These are phyloP conservation scores for Aphaenogaster ashmeadi DNA, from an alignment of 1,140 invertebrate species.

Conservation along the genomic window DNA sequence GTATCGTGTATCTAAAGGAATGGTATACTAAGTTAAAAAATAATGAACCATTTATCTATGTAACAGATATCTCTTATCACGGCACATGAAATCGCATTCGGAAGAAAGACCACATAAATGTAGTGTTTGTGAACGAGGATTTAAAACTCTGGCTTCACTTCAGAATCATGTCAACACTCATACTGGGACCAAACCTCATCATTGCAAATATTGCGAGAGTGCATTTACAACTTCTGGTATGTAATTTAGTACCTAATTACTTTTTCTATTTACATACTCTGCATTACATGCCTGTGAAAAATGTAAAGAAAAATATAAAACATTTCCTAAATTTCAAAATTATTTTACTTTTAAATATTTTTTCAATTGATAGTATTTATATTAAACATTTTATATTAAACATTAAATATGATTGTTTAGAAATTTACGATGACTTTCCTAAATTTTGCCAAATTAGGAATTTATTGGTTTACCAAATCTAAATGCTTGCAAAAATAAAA, in stretches of 20 bases:
- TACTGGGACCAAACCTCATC: conserved; percentile 97
- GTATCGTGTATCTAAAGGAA: not conserved
- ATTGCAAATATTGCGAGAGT: conserved; percentile 97
- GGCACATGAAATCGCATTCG: conserved; percentile 98
- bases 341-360: not conserved
- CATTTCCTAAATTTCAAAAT: conserved; percentile 3
- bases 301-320: not conserved
- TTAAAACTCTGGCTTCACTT: conserved; percentile 97
- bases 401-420: not conserved
- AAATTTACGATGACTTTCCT: not conserved
- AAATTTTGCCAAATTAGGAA: not conserved
- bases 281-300: not conserved
- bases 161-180: conserved; percentile 99
- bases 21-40: not conserved
- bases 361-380: not conserved
- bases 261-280: conserved; percentile 1
- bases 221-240: conserved; percentile 97
- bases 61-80: conserved; percentile 93
- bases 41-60: not conserved
- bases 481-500: not conserved
- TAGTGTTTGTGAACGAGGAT: conserved; percentile 97
- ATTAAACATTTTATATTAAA: not conserved
- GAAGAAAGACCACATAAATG: conserved; percentile 98
- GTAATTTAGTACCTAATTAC: conserved; percentile 44
- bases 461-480: not conserved